Evolutionary conservation across 2,888 invertebrate genomes (phyloP), one percentile per base, ranked within the genome.

Genomic region (Amaurobius ferox): DNA sequence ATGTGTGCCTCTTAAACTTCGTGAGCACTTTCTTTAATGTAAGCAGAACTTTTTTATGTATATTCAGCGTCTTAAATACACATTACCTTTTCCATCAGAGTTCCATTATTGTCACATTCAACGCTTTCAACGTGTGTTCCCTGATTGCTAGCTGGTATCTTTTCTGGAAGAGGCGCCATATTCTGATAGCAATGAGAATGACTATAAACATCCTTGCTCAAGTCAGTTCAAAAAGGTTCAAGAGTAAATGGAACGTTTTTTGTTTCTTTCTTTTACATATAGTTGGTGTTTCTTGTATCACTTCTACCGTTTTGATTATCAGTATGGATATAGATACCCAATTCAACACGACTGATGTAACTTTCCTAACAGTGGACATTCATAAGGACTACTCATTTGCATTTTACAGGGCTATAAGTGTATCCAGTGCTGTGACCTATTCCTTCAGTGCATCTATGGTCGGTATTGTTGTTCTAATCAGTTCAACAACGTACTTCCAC

Each of bases 401-500:
- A 5, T 66, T 35, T 19, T 9, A n/a, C 3, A n/a, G 19, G 26
- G 23, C 66, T 26, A 16, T 55, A 9, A 1, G 7, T 0, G 11
- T 55, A 1, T 72, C 55, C n/a, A 19, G 30, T 2, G 19, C 29
- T 13, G 5, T 29, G 7, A 71, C 35, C 0, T 72, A 67, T 48
- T 23, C 26, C 16, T 30, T 55, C 28, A 67, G 55, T 28, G 72
- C 48, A 26, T 23, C 72, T 7, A 39, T 72, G 5, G 35, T 48
- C 19, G 66, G 72, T 13, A 62, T 39, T 13, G 67, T 39, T 9
- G 40, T 73, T 16, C n/a, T 73, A 11, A 48, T 79, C 7, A 26
- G 66, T 28, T 23, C 48, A 6, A 73, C 39, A 5, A 7, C 73
- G 16, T 79, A 79, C 39, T 26, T 32, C 11, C 23, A 32, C 0